A percentile compares a stretch with the other conserved stretches of the same genome.
Evolutionary conservation across 2,113 vertebrate genomes (phyloP).

Genomic region (Actenoides hombroni): DNA sequence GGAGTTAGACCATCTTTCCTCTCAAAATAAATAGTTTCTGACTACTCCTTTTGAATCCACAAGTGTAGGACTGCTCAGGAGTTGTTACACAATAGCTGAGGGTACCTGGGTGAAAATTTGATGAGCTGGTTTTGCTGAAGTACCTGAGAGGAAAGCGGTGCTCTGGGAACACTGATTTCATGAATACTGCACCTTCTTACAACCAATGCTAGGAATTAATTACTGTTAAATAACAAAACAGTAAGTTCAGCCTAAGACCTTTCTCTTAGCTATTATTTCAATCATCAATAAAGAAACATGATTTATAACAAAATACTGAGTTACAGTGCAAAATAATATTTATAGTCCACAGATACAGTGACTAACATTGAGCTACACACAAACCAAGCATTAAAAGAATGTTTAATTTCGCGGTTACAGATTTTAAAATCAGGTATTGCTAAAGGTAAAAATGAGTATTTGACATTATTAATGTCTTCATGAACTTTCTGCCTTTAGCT

Average conservation of each 20-base stretch:
- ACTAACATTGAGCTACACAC: neutral
- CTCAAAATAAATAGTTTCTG: neutral
- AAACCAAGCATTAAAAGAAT: neutral
- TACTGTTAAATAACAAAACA: neutral
- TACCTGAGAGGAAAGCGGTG: neutral
- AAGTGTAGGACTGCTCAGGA: neutral
- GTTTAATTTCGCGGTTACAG: neutral
- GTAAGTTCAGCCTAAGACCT: neutral
- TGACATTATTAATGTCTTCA: neutral
- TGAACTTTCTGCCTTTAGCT: neutral
- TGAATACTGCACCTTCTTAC: neutral
- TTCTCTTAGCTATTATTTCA: neutral
- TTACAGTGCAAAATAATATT: neutral
- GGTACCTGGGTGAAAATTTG: neutral
- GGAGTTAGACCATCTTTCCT: neutral
- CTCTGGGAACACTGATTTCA: neutral
- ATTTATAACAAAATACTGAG: neutral
- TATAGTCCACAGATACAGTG: accelerated
- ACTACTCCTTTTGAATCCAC: neutral
- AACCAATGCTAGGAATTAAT: neutral
- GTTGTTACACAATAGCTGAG: neutral
- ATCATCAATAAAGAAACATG: neutral
- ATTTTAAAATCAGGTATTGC: neutral
- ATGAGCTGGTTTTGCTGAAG: neutral
- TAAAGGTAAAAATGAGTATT: neutral